These are phyloP conservation scores for Passer montanus DNA, from an alignment of 2,113 vertebrate species.

Conservation along the genomic window DNA sequence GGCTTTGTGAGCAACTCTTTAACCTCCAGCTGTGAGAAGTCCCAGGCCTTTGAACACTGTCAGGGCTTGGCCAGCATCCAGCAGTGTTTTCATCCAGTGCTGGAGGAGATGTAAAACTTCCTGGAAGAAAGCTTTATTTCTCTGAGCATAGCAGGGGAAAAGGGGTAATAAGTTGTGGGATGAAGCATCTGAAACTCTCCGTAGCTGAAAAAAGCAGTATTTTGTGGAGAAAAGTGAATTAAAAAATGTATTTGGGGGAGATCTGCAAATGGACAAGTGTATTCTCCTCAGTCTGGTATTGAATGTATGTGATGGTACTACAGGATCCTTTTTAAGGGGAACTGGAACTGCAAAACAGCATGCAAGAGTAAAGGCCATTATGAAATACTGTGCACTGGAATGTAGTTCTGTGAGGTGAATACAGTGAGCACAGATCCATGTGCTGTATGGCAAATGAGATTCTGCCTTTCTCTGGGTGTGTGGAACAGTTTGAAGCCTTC, in stretches of 20 bases:
- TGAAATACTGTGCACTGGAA: neutral
- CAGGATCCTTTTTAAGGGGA: neutral
- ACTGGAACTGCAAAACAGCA: neutral
- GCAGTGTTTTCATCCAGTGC: slow-evolving; percentile 20
- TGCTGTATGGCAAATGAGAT: neutral
- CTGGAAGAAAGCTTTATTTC: neutral
- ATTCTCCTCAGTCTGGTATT: neutral
- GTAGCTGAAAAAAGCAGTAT: neutral
- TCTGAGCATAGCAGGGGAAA: neutral
- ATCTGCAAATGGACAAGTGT: rapidly evolving
- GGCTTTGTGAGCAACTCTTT: slow-evolving; percentile 30
- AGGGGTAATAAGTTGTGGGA: neutral
- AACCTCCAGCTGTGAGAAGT: slow-evolving; percentile 47
- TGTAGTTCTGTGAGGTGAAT: neutral
- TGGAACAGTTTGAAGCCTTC: neutral
- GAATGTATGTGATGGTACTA: neutral
- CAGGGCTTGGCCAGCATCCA: slow-evolving; percentile 39
- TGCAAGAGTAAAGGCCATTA: neutral
- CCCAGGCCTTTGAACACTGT: slow-evolving; percentile 38
- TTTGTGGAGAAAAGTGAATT: neutral
- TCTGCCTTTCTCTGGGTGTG: neutral
- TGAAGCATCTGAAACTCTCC: neutral
- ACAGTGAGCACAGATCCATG: neutral
- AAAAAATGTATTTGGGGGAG: neutral
- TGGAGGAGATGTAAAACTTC: neutral